Conservation (phyloP, 2,888 invertebrate species). For the Acronicta alni region DNA sequence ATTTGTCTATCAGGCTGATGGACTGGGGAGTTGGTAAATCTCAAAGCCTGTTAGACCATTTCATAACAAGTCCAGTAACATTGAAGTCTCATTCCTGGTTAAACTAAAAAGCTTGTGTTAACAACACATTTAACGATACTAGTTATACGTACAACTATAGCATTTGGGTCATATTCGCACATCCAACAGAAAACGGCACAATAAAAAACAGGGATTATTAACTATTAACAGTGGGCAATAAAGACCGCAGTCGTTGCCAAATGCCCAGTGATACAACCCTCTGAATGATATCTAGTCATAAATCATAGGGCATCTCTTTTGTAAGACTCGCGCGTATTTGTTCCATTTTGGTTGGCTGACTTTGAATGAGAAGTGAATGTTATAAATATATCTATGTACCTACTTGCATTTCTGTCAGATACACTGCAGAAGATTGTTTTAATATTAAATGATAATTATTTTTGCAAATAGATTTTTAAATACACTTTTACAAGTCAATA, state of each 20-base stretch:
- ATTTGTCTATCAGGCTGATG: no score
- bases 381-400: slow-evolving; percentile 54
- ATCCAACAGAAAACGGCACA: slow-evolving; percentile 30
- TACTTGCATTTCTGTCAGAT: slow-evolving; percentile 50
- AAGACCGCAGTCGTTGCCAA: slow-evolving; percentile 52
- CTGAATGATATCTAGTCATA: slow-evolving; percentile 68
- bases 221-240: slow-evolving; percentile 54
- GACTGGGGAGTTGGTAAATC: no score
- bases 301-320: slow-evolving; percentile 70
- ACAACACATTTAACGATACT: neutral
- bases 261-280: slow-evolving; percentile 54
- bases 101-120: neutral
- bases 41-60: no score
- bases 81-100: no score
- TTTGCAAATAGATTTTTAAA: no score
- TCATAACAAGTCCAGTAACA: no score
- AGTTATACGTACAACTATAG: slow-evolving; percentile 24
- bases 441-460: neutral
- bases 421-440: slow-evolving; percentile 12
- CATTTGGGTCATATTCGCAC: slow-evolving; percentile 9
- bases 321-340: slow-evolving; percentile 59
- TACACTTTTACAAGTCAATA: no score
- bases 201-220: slow-evolving; percentile 53
- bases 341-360: slow-evolving; percentile 60
- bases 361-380: slow-evolving; percentile 63